Base-by-base conservation (phyloP, 2,113 vertebrate genomes). In the Cryptotis parvus region DNA sequence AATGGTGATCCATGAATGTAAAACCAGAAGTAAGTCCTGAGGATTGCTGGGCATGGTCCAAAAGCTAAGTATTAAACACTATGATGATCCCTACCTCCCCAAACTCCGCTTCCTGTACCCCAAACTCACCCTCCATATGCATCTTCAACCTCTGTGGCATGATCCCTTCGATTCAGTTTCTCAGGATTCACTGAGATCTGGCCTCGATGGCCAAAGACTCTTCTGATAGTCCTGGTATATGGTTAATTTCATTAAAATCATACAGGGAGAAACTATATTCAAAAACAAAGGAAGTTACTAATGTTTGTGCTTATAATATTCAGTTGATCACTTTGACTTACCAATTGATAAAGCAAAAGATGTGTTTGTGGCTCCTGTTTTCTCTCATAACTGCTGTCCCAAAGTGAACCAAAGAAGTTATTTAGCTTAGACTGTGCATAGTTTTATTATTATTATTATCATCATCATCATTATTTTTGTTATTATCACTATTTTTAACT, bases 171-270 rank as follows among this genome's bases (percentile, higher is more conserved):
- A 27, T 91, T 61, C 0, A 90, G 68, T 87, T 76, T 95, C n/a
- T 66, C 31, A 31, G 80, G 63, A 93, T 81, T 70, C 24, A 55
- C 49, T 95, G 83, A 78, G 87, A 84, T 41, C 94, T 70, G 87
- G 49, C 33, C n/a, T 11, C 79, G 70, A 93, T 10, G 72, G 29
- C 33, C 87, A 92, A 94, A 95, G 75, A 11, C 26, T 83, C 87
- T 96, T 91, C 49, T 74, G 94, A 66, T 49, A 93, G 91, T 93
- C 95, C 96, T 88, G 68, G 39, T 72, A 91, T 6, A 14, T 0
- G 95, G 33, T 31, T 86, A 7, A 68, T 89, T 95, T 95, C 92
- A 87, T 81, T 88, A 92, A 91, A 91, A 94, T 73, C 55, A 96
- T 27, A 91, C 11, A 43, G 69, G 75, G 27, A 84, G 20, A 90